Percentiles rank a stretch among this genome's conserved stretches.
Evolutionary conservation across 2,113 vertebrate genomes (phyloP).

Genomic region (Eolophus roseicapilla): DNA sequence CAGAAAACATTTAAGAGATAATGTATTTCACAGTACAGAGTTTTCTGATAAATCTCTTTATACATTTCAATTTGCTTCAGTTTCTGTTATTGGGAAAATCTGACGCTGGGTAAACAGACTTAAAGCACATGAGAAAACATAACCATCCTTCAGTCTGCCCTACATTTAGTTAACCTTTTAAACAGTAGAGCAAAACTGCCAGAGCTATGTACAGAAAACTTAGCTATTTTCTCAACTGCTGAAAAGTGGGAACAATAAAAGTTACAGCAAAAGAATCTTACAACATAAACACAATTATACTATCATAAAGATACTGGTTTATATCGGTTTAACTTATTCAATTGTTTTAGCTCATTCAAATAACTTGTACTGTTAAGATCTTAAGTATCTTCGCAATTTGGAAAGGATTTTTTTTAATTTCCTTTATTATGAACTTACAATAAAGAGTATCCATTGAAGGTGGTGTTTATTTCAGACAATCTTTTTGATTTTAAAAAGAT

Average conservation of each 20-base stretch:
- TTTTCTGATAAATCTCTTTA: neutral
- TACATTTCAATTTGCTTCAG: neutral
- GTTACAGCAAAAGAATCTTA: neutral
- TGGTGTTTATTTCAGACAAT: neutral
- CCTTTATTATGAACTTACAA: neutral
- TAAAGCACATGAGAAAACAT: neutral
- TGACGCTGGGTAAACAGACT: neutral
- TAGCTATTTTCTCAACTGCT: neutral
- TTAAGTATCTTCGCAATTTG: neutral
- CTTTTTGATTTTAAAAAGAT: neutral
- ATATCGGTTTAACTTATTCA: neutral
- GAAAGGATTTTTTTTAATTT: neutral
- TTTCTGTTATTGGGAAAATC: neutral
- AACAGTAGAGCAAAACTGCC: neutral
- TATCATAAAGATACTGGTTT: neutral
- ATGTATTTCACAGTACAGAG: neutral
- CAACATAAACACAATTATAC: neutral
- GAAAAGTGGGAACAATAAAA: neutral
- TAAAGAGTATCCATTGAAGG: neutral
- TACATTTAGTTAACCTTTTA: neutral
- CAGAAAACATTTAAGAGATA: neutral
- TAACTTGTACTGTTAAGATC: neutral
- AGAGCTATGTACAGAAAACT: neutral
- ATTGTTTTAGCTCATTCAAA: neutral
- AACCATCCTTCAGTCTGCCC: neutral